Evolutionary conservation across 1,140 invertebrate species (phyloP), one percentile per base, ranked within the genome.

Genomic region (Chymomyza costata): DNA sequence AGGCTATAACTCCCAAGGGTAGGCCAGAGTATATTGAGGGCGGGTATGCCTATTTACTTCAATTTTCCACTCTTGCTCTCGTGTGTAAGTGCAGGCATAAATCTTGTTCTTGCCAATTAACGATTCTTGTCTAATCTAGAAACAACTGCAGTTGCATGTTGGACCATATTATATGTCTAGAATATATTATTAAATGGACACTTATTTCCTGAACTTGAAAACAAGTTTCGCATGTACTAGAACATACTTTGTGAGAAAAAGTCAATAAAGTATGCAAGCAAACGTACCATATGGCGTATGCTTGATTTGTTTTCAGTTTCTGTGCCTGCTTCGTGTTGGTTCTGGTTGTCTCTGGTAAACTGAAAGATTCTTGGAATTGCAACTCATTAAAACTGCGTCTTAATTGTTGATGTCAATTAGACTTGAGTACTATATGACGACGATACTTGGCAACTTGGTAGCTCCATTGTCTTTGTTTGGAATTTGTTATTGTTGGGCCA

Each of bases 161-260:
- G 60, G 61, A 65, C 55, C 49, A 64, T 62, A 58, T 50, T 68
- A 52, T 48, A 52, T 39, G 17, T 13, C 51, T 32, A 31, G 35
- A 50, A n/a, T 19, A 34, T 37, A 17, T 21, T 37, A 17, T 21
- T n/a, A 14, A 62, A 45, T 59, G 59, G 54, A 57, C 54, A 80
- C 67, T 31, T 67, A 80, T 80, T 78, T 78, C 73, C 73, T 78
- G 73, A 78, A 78, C 73, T 78, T 78, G 73, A 80, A 60, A 78
- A 78, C 73, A 43, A 51, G 73, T 80, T 78, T 54, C 35, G 28
- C 46, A 39, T 34, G 46, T 39, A 55, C 57, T 56, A 56, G 59
- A 62, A 57, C 43, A 62, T 40, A 6, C 25, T 28, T 28, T 28
- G 51, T 3, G 21, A 49, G 52, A 39, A 55, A 32, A 43, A 35